Evolutionary conservation across 1,140 invertebrate genomes (phyloP).

Genomic region (Antheraea mylitta): DNA sequence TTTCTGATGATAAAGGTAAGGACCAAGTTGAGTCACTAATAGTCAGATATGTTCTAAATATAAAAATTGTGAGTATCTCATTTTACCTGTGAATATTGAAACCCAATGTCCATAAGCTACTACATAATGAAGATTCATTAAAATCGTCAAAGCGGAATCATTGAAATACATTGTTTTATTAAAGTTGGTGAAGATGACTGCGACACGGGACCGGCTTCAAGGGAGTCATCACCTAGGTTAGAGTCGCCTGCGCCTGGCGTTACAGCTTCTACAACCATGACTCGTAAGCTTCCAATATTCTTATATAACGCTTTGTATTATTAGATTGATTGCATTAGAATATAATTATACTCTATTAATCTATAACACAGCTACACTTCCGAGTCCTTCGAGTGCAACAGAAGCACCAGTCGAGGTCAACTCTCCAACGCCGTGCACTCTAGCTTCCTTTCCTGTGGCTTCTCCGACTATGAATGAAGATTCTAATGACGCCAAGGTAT

Average conservation of each 20-base stretch:
- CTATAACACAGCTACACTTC: slow-evolving; percentile 51
- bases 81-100: too few species aligned
- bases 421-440: slow-evolving; percentile 37
- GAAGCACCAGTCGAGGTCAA: slow-evolving; percentile 53
- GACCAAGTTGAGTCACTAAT: too few species aligned
- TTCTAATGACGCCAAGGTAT: slow-evolving; percentile 68
- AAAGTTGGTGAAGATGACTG: slow-evolving; percentile 77
- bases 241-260: slow-evolving; percentile 77
- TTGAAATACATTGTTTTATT: neutral
- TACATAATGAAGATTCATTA: neutral
- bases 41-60: too few species aligned
- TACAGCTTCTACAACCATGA: slow-evolving; percentile 62
- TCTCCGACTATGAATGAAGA: slow-evolving; percentile 57
- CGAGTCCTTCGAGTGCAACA: slow-evolving; percentile 56
- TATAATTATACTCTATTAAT: slow-evolving; percentile 4
- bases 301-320: too few species aligned
- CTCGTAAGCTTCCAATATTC: slow-evolving; percentile 44
- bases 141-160: neutral
- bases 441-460: slow-evolving; percentile 39
- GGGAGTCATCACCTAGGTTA: slow-evolving; percentile 83
- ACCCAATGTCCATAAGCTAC: too few species aligned
- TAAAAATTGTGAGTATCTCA: too few species aligned
- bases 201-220: slow-evolving; percentile 80
- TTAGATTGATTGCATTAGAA: too few species aligned
- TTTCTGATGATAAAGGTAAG: slow-evolving; percentile 81